A percentile compares a stretch with the other conserved stretches of the same genome.
Conservation (phyloP, 2,888 invertebrate species). For the Amitus sp. region DNA sequence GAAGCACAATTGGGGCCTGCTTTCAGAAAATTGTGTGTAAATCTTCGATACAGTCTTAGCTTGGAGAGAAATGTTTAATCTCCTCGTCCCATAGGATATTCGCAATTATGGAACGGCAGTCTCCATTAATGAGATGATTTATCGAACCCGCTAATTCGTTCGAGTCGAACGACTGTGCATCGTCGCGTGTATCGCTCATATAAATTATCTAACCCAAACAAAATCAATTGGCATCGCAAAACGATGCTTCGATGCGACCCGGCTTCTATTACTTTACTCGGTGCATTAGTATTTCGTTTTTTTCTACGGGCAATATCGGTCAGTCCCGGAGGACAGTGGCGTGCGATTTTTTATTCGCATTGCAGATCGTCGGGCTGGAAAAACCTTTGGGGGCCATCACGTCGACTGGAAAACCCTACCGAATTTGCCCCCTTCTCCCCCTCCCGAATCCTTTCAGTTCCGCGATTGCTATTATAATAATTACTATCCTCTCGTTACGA, state of each 20-base stretch:
- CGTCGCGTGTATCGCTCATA: constrained; percentile 30
- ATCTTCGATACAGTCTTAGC: constrained; percentile 4
- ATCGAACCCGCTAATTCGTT: constrained; percentile 28
- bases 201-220: constrained; percentile 29
- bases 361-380: constrained; percentile 55
- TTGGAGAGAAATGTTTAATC: neutral
- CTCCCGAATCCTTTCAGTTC: constrained; percentile 59
- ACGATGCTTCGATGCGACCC: no score
- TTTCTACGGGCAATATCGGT: no score
- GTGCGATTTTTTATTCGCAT: constrained; percentile 60
- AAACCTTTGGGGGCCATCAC: no score
- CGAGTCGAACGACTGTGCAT: constrained; percentile 19
- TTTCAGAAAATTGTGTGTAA: constrained; percentile 3
- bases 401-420: constrained; percentile 56
- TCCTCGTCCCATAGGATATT: neutral
- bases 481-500: constrained; percentile 27
- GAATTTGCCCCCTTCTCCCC: no score
- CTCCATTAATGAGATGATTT: constrained; percentile 28
- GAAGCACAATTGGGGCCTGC: neutral
- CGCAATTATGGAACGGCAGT: constrained; percentile 4
- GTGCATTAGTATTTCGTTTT: no score
- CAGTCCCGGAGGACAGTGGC: no score
- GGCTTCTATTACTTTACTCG: no score
- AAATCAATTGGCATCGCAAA: constrained; percentile 31
- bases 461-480: constrained; percentile 61